Evolutionary conservation across 2,113 vertebrate genomes (phyloP).

Genomic region (Sorex fumeus): DNA sequence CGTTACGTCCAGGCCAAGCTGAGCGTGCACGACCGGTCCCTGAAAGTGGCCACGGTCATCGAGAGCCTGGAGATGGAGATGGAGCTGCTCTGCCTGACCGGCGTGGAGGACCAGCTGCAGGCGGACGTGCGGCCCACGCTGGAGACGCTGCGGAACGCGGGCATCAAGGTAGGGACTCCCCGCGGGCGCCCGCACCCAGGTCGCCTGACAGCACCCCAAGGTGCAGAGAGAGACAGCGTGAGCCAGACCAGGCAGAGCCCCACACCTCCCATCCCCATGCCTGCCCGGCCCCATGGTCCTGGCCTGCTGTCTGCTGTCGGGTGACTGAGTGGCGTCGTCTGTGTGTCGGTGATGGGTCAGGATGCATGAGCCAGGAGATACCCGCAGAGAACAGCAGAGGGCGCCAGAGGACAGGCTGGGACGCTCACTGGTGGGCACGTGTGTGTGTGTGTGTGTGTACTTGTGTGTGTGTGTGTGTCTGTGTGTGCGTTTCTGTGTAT

Average conservation of each 20-base stretch:
- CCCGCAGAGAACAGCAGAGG: slow-evolving; percentile 54
- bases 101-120: slow-evolving; percentile 98
- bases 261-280: background rate
- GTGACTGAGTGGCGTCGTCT: background rate
- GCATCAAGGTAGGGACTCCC: slow-evolving; percentile 94
- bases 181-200: slow-evolving; percentile 98
- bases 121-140: slow-evolving; percentile 95
- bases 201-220: slow-evolving; percentile 62
- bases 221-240: too few relatives aligned
- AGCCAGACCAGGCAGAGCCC: background rate
- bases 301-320: background rate
- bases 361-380: too few relatives aligned
- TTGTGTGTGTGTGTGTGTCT: too few relatives aligned
- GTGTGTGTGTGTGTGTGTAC: too few relatives aligned
- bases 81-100: slow-evolving; percentile 97
- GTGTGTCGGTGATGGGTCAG: too few relatives aligned
- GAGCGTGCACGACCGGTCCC: slow-evolving; percentile 97
- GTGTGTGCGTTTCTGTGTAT: too few relatives aligned
- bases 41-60: slow-evolving; percentile 98
- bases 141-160: slow-evolving; percentile 97
- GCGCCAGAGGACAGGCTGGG: background rate
- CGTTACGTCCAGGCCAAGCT: slow-evolving; percentile 97
- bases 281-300: fast-evolving
- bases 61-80: slow-evolving; percentile 99
- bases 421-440: background rate